Base-by-base conservation (phyloP, 2,888 invertebrate genomes). In the Drosophila cognata region DNA sequence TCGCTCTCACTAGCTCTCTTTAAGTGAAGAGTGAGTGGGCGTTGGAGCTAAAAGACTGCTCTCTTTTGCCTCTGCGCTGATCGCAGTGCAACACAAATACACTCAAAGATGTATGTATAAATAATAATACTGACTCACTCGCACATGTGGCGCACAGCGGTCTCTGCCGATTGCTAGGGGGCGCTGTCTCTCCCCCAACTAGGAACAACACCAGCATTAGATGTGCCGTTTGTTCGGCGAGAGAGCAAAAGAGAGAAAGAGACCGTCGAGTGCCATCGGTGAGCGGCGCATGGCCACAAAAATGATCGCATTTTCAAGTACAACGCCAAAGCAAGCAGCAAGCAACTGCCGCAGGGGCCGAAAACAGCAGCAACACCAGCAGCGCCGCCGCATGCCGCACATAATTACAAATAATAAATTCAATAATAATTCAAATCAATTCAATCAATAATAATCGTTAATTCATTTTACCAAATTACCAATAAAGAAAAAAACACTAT, bases 261-360 rank as follows among this genome's bases (percentile, higher is more conserved):
- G 56, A 28, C n/a, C 8, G 29, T 2, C n/a, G 41, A 46, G 62
- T 33, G 61, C 31, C 36, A 38, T 55, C 61, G 63, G 63, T 33
- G 81, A 50, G 70, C 76, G 77, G 79, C 81, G 79, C 81, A 82
- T 84, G 81, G 84, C 77, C 84, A 84, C 72, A 77, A 65, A 86
- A 86, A 71, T 66, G 55, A 83, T 81, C 81, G 79, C 81, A 88
- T 71, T 83, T 88, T 85, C 88, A 87, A 89, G 85, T 88, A 85
- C 88, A 85, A 84, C 90, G 81, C 88, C 84, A 79, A 68, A 82
- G 82, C 82, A 72, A 77, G 77, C 77, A 79, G 74, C 79, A 83
- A 80, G 68, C 75, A 81, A 59, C 81, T 68, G 79, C 67, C 78
- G 81, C 65, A 79, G 84, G 81, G 88, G 86, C 88, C 71, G 70